These are phyloP conservation scores for Linnaemya vulpina DNA, from an alignment of 2,888 invertebrate genomes.

Conservation along the genomic window DNA sequence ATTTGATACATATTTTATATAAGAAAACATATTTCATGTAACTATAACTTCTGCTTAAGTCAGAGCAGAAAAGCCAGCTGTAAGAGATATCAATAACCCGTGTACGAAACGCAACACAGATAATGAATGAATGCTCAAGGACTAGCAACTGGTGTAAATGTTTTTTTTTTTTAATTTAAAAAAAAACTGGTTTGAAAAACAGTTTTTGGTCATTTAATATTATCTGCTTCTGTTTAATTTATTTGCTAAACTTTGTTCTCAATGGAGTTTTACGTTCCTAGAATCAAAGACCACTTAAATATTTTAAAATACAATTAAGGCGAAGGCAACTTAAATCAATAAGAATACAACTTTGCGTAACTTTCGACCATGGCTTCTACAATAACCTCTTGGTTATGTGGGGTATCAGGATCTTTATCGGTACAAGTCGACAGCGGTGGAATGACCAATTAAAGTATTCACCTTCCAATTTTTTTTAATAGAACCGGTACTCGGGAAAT, in stretches of 20 bases:
- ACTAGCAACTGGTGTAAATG: background rate
- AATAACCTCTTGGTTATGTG: too few species aligned
- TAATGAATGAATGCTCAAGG: constrained; percentile 1
- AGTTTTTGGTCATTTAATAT: constrained; percentile 8
- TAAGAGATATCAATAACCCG: background rate
- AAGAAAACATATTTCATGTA: background rate
- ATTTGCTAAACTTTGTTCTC: constrained; percentile 40
- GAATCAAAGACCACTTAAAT: constrained; percentile 2
- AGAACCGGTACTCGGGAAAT: too few species aligned
- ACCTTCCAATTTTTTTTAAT: too few species aligned
- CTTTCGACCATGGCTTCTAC: too few species aligned
- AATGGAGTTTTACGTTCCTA: constrained; percentile 23
- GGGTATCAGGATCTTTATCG: too few species aligned
- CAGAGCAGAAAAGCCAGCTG: constrained; percentile 10
- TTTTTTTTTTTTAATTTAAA: background rate
- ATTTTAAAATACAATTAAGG: constrained; percentile 8
- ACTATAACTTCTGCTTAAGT: background rate
- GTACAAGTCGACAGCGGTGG: too few species aligned
- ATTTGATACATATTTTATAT: background rate
- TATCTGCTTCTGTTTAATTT: background rate
- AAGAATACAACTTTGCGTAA: background rate
- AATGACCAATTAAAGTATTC: too few species aligned
- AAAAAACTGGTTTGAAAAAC: constrained; percentile 35
- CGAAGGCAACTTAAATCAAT: background rate
- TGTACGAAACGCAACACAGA: background rate